Evolutionary conservation across 2,113 vertebrate species (phyloP).

Genomic region (Neoarius graeffei): DNA sequence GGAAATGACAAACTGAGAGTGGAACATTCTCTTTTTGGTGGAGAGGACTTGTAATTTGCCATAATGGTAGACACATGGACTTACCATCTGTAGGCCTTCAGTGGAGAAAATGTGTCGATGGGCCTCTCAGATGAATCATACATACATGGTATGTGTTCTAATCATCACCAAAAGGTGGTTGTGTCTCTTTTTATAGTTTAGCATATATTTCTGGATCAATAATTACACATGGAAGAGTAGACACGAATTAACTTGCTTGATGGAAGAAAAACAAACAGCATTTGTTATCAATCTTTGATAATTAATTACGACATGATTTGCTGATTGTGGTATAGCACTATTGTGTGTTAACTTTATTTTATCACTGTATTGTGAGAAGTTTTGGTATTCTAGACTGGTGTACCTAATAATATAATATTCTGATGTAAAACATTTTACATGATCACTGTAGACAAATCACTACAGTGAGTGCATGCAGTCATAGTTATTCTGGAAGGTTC

Average conservation of each 20-base stretch:
- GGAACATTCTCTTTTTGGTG: constrained; percentile 62
- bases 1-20: constrained; percentile 68
- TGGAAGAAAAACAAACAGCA: constrained; percentile 53
- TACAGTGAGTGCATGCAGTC: background rate
- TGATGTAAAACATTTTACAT: background rate
- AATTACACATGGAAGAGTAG: constrained; percentile 51
- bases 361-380: background rate
- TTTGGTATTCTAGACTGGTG: background rate
- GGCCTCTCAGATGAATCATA: constrained; percentile 41
- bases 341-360: background rate
- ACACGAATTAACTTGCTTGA: constrained; percentile 64
- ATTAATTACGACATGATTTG: background rate
- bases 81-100: constrained; percentile 57
- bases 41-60: constrained; percentile 68
- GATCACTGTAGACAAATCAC: background rate
- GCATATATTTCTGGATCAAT: constrained; percentile 57
- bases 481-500: background rate
- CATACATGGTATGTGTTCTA: constrained; percentile 57
- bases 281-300: constrained; percentile 54
- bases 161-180: constrained; percentile 51
- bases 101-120: constrained; percentile 62
- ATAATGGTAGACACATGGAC: constrained; percentile 74
- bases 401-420: background rate
- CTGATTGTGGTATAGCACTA: background rate
- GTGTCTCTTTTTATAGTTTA: constrained; percentile 58